phyloP scores from a whole-genome alignment of 2,888 invertebrate species.

The Lasioglossum villosulum region DNA sequence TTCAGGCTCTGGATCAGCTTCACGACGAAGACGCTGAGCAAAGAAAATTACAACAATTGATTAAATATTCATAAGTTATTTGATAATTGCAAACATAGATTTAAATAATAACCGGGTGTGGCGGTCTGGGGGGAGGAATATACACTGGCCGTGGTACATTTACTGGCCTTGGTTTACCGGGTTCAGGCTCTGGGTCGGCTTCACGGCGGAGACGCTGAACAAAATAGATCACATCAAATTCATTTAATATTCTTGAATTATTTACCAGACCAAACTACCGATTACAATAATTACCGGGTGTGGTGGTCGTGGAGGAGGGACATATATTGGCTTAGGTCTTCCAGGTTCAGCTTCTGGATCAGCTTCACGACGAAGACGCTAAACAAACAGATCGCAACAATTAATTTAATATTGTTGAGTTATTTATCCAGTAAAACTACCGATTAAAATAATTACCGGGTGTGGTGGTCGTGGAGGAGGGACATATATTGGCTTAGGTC shows the following conservation, averaged over 20 bases:
- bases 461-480: conserved; percentile 51
- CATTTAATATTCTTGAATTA: too few species aligned
- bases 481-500: conserved; percentile 29
- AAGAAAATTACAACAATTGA: neutral
- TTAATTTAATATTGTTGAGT: neutral
- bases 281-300: too few species aligned
- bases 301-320: conserved; percentile 1
- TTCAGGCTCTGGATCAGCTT: conserved; percentile 33
- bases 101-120: conserved; percentile 23
- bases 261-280: too few species aligned
- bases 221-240: too few species aligned
- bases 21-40: conserved; percentile 36
- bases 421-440: too few species aligned
- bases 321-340: neutral
- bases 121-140: conserved; percentile 25
- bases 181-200: too few species aligned
- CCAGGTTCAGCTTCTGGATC: conserved; percentile 14
- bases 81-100: neutral
- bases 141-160: too few species aligned
- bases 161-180: too few species aligned
- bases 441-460: neutral
- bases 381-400: neutral
- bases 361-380: conserved; percentile 57
- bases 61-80: neutral
- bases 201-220: too few species aligned